Evolutionary conservation across 1,140 invertebrate genomes (phyloP), one percentile per base, ranked within the genome.

Genomic region (Dolichoris vasculosae): DNA sequence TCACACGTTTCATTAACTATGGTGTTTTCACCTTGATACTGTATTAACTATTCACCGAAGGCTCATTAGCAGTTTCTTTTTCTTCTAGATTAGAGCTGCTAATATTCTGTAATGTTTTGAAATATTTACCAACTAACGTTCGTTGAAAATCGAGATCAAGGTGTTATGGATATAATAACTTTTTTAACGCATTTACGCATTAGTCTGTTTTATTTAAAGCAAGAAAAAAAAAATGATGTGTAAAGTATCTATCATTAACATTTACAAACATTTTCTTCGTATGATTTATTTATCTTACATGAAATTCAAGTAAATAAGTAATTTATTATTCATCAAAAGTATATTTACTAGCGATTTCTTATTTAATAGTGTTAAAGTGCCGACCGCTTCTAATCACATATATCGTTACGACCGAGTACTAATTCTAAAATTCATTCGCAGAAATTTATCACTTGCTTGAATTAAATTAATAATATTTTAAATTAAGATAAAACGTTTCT

Each of bases 131-230:
- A 48, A 15, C 23, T n/a, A 32, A 30, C 30, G 40, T 9, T 9
- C 75, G 2, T 35, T 51, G 51, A 35, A 63, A 40, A 82, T 55
- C 48, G 64, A 63, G 81, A 73, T 82, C 81, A 82, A 82, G 81
- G 81, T 32, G 46, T 48, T 43, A 30, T 35, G n/a, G 40, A 23
- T 23, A 73, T 8, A 43, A 40, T 17, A 23, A 4, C n/a, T n/a
- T 73, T 73, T 73, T 38, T 26, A 59, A 59, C 20, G 0, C 23
- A 26, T 59, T 26, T 59, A 59, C 23, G 55, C 55, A 26, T 9
- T 4, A 59, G 4, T 59, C 55, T 59, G 23, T 3, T 59, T 59
- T 59, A 15, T 26, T 4, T 59, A 59, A 26, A 23, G 9, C 0
- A n/a, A 40, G 23, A 43, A n/a, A 43, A 43, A 43, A 20, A 23